Evolutionary conservation across 1,140 invertebrate genomes (phyloP).

Genomic region (Drosophila arawakana): DNA sequence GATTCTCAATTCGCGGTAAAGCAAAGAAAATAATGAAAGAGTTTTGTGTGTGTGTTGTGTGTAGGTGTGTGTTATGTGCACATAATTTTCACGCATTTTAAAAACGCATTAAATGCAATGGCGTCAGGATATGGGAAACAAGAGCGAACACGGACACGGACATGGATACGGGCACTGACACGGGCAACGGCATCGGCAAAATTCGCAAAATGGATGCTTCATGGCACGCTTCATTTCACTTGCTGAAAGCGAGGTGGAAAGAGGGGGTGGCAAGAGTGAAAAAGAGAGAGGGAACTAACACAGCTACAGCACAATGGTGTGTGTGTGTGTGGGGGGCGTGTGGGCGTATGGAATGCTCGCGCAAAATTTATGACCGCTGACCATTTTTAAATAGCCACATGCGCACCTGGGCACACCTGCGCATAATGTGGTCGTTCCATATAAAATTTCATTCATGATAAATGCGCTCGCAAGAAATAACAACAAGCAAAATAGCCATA

Average conservation of each 20-base stretch:
- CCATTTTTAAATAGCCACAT: slow-evolving; percentile 79
- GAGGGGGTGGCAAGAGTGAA: background rate
- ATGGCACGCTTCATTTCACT: slow-evolving; percentile 56
- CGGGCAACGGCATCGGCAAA: background rate
- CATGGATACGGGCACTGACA: background rate
- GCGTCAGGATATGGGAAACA: slow-evolving; percentile 48
- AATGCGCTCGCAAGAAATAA: slow-evolving; percentile 52
- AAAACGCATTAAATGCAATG: slow-evolving; percentile 71
- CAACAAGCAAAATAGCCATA: slow-evolving; percentile 40
- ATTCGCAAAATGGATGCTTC: slow-evolving; percentile 21
- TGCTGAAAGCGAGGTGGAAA: background rate
- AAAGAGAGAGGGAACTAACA: background rate
- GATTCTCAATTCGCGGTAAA: background rate
- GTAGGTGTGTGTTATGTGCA: slow-evolving; percentile 10
- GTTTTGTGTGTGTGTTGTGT: background rate
- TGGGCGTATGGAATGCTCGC: slow-evolving; percentile 26
- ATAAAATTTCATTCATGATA: slow-evolving; percentile 63
- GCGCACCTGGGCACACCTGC: slow-evolving; percentile 79
- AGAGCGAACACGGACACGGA: slow-evolving; percentile 12
- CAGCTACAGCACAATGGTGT: slow-evolving; percentile 5
- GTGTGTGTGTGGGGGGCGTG: background rate
- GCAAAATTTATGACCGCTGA: slow-evolving; percentile 72
- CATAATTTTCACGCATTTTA: slow-evolving; percentile 57
- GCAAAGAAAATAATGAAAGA: background rate
- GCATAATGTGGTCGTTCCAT: slow-evolving; percentile 74